Evolutionary conservation across 2,888 invertebrate species (phyloP), one percentile per base, ranked within the genome.

Genomic region (Hyalella azteca): DNA sequence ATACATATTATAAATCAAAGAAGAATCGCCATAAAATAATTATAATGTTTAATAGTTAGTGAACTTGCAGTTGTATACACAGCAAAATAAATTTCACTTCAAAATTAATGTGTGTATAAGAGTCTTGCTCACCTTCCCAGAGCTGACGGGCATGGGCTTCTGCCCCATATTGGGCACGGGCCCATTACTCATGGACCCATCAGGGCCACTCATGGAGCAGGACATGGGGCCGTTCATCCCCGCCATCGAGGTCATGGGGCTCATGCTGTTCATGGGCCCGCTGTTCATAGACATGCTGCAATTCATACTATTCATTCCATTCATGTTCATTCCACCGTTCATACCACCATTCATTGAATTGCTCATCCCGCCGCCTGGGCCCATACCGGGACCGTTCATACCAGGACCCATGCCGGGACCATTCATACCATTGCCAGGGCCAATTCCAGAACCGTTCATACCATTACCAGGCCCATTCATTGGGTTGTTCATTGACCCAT

Each of bases 101-200:
- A n/a, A n/a, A n/a, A n/a, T n/a, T n/a, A n/a, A n/a, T n/a, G n/a
- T n/a, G n/a, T n/a, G n/a, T n/a, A n/a, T n/a, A n/a, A n/a, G n/a
- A n/a, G n/a, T n/a, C n/a, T n/a, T 3, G 85, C 85, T 85, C 87
- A 96, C 93, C 91, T 95, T 94, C 73, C 94, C 94, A 78, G 95
- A 95, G 88, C 94, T 94, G 83, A 95, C 95, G 86, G 96, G 94
- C 93, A 96, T 94, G 19, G 96, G 95, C 84, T 87, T 87, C 0
- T 87, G 86, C 26, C 85, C 87, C 86, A 79, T 85, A 81, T 81
- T 86, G 59, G 79, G 76, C 75, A 83, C 83, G n/a, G 83, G 82
- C 3, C 82, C 81, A 54, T 82, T 84, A 66, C 82, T 83, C 79
- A 84, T 83, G 45, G 41, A 45, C 13, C 75, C 75, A 5, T 82